These are phyloP conservation scores for Sipha flava DNA, from an alignment of 1,140 invertebrate species.

Conservation along the genomic window DNA sequence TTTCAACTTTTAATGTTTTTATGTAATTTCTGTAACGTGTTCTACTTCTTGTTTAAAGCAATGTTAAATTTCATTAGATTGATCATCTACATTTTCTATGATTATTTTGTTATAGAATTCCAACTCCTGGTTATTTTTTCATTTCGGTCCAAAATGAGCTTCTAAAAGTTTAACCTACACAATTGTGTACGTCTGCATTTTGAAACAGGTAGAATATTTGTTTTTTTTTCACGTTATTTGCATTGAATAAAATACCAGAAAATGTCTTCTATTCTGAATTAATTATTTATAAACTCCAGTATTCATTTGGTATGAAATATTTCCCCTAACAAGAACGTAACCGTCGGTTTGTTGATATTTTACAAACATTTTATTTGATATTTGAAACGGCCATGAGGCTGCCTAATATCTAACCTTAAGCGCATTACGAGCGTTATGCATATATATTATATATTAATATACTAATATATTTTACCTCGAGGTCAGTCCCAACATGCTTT, in stretches of 20 bases:
- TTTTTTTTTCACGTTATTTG: not conserved
- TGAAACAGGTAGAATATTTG: not conserved
- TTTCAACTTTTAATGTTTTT: not conserved
- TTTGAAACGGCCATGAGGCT: not conserved
- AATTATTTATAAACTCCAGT: not conserved
- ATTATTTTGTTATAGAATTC: too few relatives aligned
- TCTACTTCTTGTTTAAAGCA: not conserved
- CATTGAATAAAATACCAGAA: not conserved
- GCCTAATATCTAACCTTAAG: not conserved
- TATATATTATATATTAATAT: too few relatives aligned
- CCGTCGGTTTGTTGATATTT: not conserved
- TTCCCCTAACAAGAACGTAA: not conserved
- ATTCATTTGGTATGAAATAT: not conserved
- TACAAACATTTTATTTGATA: not conserved
- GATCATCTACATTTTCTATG: too few relatives aligned
- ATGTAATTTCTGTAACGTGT: not conserved
- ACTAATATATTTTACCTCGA: not conserved
- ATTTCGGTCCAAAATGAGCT: too few relatives aligned
- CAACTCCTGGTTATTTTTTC: too few relatives aligned
- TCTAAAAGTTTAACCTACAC: too few relatives aligned
- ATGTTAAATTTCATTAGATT: not conserved
- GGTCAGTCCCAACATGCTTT: not conserved
- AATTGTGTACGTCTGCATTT: not conserved
- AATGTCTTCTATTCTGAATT: not conserved
- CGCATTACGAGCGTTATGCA: too few relatives aligned